phyloP scores from a whole-genome alignment of 2,797 vertebrate species.

The Oceanodroma leucorhoa region DNA sequence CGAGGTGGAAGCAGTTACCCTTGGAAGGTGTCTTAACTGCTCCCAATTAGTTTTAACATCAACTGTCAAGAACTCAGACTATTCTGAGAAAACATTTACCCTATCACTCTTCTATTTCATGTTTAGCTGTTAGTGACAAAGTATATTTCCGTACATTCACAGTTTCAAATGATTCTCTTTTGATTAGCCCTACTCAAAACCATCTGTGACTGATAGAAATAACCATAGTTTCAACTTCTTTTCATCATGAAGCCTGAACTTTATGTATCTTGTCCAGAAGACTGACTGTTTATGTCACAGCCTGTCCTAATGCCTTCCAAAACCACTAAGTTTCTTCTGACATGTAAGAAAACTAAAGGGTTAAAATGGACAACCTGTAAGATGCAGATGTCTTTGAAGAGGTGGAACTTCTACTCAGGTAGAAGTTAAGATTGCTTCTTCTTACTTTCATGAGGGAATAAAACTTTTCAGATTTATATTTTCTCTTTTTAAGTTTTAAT shows the following conservation, averaged over 20 bases:
- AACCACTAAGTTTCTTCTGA: not conserved
- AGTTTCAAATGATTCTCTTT: not conserved
- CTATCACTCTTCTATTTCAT: not conserved
- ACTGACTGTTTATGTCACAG: not conserved
- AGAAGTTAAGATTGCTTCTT: not conserved
- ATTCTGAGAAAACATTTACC: not conserved
- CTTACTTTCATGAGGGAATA: not conserved
- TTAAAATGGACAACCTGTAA: not conserved
- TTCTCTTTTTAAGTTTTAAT: not conserved
- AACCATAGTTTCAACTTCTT: not conserved
- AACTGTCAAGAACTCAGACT: not conserved
- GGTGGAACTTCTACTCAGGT: not conserved
- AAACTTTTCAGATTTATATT: not conserved
- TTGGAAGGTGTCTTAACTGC: not conserved
- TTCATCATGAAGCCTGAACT: constrained; percentile 11
- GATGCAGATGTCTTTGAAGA: not conserved
- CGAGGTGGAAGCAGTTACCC: not conserved
- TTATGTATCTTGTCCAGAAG: not conserved
- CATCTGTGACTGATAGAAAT: not conserved
- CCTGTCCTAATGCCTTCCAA: not conserved
- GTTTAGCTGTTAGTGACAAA: not conserved
- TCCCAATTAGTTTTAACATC: constrained; percentile 24
- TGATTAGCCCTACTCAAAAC: constrained; percentile 22
- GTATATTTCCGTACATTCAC: not conserved
- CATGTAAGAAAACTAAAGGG: not conserved